A percentile compares a stretch with the other conserved stretches of the same genome.
phyloP scores from a whole-genome alignment of 2,888 invertebrate genomes.

The Dicycla oo region DNA sequence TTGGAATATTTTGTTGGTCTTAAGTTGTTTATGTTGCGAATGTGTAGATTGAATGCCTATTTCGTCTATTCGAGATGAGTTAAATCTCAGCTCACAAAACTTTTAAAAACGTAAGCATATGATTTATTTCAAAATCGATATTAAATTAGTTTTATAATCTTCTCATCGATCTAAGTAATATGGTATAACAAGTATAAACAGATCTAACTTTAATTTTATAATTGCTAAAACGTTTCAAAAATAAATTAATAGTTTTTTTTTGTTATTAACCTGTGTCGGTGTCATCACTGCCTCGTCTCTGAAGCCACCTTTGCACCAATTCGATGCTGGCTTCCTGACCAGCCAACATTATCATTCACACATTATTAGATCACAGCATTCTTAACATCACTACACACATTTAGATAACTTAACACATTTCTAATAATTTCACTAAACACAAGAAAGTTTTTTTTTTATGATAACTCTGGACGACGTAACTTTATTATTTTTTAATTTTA shows the following conservation, averaged over 20 bases:
- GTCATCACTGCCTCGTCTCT: constrained; percentile 83
- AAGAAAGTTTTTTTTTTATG: neutral
- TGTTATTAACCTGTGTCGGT: constrained; percentile 77
- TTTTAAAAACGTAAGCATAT: neutral
- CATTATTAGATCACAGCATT: constrained; percentile 74
- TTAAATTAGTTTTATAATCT: neutral
- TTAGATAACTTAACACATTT: constrained; percentile 44
- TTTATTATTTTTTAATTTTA: constrained; percentile 45
- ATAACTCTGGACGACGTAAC: neutral
- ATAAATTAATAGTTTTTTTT: neutral
- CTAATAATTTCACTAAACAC: constrained; percentile 46
- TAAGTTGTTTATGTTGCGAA: neutral
- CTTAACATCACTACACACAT: constrained; percentile 61
- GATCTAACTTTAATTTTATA: neutral
- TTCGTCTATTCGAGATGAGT: neutral
- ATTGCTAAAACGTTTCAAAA: neutral
- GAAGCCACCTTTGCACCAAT: constrained; percentile 86
- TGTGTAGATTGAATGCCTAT: neutral
- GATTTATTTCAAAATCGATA: neutral
- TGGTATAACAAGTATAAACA: neutral
- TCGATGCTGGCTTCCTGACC: constrained; percentile 87
- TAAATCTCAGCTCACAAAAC: neutral
- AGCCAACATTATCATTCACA: constrained; percentile 86
- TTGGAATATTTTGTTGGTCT: neutral
- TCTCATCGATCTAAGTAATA: neutral